Percentiles rank a stretch among this genome's conserved stretches.
These are phyloP conservation scores for Aphelenchoides avenae DNA, from an alignment of 1,140 invertebrate species.

Conservation along the genomic window DNA sequence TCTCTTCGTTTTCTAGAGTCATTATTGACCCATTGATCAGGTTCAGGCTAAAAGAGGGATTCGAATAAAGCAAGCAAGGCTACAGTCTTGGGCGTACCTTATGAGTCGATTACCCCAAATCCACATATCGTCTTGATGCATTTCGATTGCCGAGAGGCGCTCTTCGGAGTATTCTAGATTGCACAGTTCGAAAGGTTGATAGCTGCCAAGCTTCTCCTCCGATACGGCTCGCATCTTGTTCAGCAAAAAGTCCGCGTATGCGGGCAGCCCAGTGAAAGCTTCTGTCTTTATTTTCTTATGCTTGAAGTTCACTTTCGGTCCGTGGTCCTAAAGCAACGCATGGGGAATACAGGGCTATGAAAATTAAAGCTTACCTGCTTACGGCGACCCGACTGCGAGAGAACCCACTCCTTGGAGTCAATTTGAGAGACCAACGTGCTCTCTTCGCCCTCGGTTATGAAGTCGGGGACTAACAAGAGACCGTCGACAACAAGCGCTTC, in stretches of 20 bases:
- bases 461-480: conserved; percentile 33
- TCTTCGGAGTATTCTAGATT: conserved; percentile 83
- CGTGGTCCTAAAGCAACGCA: conserved; percentile 74
- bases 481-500: no score
- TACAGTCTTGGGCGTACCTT: conserved; percentile 71
- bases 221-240: conserved; percentile 63
- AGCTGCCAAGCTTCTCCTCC: conserved; percentile 26
- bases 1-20: conserved; percentile 40
- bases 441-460: conserved; percentile 66
- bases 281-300: conserved; percentile 75
- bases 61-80: neutral
- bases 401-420: conserved; percentile 78
- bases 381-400: conserved; percentile 83
- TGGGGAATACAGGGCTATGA: conserved; percentile 6
- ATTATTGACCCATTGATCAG: conserved; percentile 43
- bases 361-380: conserved; percentile 19
- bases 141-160: conserved; percentile 87
- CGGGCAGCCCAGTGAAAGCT: conserved; percentile 79
- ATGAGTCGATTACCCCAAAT: conserved; percentile 96
- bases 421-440: conserved; percentile 68
- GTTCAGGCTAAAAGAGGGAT: conserved; percentile 35
- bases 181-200: conserved; percentile 89
- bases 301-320: conserved; percentile 97
- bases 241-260: conserved; percentile 75
- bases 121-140: conserved; percentile 97